phyloP scores from a whole-genome alignment of 2,888 invertebrate species.

The Epinotia demarniana region DNA sequence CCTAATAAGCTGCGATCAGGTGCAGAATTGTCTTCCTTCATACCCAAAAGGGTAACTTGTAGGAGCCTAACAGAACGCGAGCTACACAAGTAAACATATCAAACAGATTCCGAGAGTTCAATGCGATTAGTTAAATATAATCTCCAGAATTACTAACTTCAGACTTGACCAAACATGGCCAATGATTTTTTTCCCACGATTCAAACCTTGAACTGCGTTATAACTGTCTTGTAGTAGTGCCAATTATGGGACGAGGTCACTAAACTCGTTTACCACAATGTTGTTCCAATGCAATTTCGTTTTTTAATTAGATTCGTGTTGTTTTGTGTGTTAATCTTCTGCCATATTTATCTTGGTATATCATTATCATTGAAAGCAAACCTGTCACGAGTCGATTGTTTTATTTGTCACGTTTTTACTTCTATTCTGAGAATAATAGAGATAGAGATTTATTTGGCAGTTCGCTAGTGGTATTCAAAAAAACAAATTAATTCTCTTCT shows the following conservation, averaged over 20 bases:
- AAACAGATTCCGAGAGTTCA: not conserved
- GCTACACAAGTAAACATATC: too few relatives aligned
- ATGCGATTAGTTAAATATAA: not conserved
- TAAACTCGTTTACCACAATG: constrained; percentile 24
- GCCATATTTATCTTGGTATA: constrained; percentile 17
- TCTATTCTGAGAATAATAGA: constrained; percentile 11
- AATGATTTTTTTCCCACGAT: constrained; percentile 28
- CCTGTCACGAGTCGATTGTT: constrained; percentile 17
- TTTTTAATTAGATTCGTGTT: constrained; percentile 20
- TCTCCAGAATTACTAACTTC: constrained; percentile 10
- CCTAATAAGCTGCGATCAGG: too few relatives aligned
- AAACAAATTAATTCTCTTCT: too few relatives aligned
- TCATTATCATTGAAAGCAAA: not conserved
- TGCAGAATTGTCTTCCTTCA: too few relatives aligned
- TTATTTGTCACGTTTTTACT: constrained; percentile 19
- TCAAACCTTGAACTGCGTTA: constrained; percentile 26
- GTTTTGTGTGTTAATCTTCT: constrained; percentile 23
- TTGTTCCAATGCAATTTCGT: constrained; percentile 4
- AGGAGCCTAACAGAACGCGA: not conserved
- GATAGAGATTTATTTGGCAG: too few relatives aligned
- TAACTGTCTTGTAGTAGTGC: not conserved
- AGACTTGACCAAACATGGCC: constrained; percentile 7
- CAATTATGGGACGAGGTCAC: constrained; percentile 22
- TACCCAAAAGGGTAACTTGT: not conserved
- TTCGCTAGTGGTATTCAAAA: too few relatives aligned